A percentile compares a stretch with the other conserved stretches of the same genome.
These are phyloP conservation scores for Hemicentrotus pulcherrimus DNA, from an alignment of 35 echinoderm and acorn worm genomes.

Conservation along the genomic window DNA sequence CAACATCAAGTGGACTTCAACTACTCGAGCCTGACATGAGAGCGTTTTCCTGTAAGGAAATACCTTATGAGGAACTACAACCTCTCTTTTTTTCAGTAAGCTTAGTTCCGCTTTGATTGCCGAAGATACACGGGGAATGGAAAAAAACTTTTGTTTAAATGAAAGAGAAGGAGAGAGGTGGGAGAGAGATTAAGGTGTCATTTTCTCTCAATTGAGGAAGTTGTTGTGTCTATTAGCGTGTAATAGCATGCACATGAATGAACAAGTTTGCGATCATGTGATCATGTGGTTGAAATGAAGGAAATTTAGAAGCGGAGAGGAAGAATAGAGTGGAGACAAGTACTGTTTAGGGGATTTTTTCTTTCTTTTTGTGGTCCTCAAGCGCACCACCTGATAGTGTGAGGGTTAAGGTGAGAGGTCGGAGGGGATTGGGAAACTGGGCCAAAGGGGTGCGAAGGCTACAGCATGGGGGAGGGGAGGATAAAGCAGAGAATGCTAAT, in stretches of 20 bases:
- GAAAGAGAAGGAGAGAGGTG: background rate
- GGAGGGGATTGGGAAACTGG: background rate
- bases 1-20: background rate
- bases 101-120: slow-evolving; percentile 21
- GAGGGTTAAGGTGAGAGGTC: background rate
- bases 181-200: background rate
- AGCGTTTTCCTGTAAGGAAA: slow-evolving; percentile 28
- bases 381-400: background rate
- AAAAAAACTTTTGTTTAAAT: background rate
- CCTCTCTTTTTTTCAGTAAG: slow-evolving; percentile 26
- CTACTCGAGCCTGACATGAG: background rate
- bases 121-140: background rate
- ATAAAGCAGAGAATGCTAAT: background rate
- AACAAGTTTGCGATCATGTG: background rate
- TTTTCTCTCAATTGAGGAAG: background rate
- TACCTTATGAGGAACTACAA: slow-evolving; percentile 27
- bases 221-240: background rate
- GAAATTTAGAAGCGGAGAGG: background rate
- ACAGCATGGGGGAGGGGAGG: background rate
- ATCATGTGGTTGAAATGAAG: background rate
- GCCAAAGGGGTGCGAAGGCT: slow-evolving; percentile 8
- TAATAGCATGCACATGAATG: background rate
- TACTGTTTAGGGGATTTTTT: background rate
- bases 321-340: background rate
- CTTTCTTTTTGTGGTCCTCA: background rate